These are phyloP conservation scores for Pantherophis alleghaniensis DNA, from an alignment of 2,797 vertebrate genomes.

Conservation along the genomic window DNA sequence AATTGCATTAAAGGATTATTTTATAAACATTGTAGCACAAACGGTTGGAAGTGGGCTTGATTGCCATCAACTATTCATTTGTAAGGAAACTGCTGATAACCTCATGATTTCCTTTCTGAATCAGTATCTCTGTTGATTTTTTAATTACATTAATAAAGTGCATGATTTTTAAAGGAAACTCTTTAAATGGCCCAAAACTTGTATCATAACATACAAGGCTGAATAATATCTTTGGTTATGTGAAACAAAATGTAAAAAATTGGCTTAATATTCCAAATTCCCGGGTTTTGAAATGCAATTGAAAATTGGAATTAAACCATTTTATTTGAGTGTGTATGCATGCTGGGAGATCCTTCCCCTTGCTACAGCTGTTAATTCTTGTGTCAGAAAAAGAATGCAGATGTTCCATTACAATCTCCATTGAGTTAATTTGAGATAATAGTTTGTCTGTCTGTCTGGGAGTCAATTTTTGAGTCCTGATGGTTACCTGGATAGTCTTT, in stretches of 20 bases:
- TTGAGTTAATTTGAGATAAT: not conserved
- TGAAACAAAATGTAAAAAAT: not conserved
- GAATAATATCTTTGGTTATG: not conserved
- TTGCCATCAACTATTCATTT: not conserved
- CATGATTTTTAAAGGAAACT: not conserved
- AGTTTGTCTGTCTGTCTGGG: not conserved
- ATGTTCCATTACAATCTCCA: not conserved
- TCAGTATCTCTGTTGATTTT: not conserved
- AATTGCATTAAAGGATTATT: not conserved
- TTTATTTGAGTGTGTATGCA: not conserved
- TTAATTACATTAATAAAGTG: not conserved
- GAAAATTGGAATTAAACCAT: not conserved
- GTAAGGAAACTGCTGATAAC: not conserved
- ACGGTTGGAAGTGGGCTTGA: not conserved
- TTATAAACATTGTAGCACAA: not conserved
- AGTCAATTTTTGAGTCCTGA: not conserved
- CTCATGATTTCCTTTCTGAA: not conserved
- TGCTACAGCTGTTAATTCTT: not conserved
- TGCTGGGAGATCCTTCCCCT: not conserved
- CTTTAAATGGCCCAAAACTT: not conserved
- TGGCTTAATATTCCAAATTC: not conserved
- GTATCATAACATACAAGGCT: not conserved
- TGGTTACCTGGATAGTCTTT: not conserved
- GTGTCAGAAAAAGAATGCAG: not conserved
- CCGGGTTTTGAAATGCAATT: not conserved